Percentiles rank a stretch among this genome's conserved stretches.
Conservation (phyloP, 2,888 invertebrate genomes). For the Lottia gigantea region DNA sequence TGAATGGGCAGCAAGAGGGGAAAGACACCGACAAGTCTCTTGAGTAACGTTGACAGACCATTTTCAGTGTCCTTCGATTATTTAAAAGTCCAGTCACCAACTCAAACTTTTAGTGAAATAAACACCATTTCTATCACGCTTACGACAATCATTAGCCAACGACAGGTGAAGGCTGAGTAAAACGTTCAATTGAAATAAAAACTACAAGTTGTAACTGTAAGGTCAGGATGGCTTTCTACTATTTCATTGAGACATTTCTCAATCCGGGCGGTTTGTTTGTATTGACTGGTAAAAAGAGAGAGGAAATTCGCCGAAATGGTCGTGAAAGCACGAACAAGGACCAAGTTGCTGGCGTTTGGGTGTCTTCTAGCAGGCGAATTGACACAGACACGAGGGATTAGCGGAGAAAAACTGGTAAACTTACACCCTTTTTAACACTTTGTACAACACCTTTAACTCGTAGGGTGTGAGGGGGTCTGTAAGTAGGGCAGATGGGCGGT, state of each 20-base stretch:
- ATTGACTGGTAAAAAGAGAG: background rate
- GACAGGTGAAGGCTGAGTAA: no score
- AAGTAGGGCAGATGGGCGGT: background rate
- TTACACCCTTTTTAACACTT: background rate
- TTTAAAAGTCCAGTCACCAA: no score
- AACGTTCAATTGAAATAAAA: no score
- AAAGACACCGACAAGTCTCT: no score
- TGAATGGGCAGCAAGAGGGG: no score
- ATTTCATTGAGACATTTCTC: background rate
- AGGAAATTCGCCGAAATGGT: background rate
- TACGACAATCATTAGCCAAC: no score
- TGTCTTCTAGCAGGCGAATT: background rate
- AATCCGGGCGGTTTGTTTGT: constrained; percentile 2
- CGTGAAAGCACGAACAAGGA: background rate
- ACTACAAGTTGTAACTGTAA: no score
- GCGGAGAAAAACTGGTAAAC: background rate
- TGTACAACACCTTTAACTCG: constrained; percentile 1
- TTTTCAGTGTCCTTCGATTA: no score
- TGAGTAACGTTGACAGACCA: no score
- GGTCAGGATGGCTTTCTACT: no score
- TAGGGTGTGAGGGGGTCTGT: background rate
- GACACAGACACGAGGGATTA: constrained; percentile 1
- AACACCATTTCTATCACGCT: no score
- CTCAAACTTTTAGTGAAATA: no score
- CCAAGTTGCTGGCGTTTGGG: background rate